phyloP scores from a whole-genome alignment of 2,888 invertebrate genomes.

The Euclidia mi region DNA sequence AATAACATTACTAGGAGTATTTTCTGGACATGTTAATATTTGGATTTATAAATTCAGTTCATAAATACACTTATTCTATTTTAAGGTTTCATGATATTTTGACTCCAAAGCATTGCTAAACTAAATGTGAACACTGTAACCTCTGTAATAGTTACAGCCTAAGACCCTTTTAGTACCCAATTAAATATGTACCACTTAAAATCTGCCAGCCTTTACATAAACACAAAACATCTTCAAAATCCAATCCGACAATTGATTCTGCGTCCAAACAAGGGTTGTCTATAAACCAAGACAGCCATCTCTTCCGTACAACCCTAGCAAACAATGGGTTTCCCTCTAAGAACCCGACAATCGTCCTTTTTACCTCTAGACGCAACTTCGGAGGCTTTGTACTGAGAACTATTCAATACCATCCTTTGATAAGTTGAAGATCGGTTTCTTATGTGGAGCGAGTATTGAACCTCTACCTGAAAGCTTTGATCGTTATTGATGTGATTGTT shows the following conservation, averaged over 20 bases:
- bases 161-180: too few relatives aligned
- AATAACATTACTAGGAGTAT: too few relatives aligned
- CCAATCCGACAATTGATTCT: constrained; percentile 8
- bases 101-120: too few relatives aligned
- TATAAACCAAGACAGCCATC: constrained; percentile 12
- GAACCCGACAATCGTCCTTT: constrained; percentile 46
- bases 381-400: constrained; percentile 38
- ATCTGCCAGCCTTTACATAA: background rate
- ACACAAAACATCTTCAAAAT: constrained; percentile 8
- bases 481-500: constrained; percentile 11
- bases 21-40: too few relatives aligned
- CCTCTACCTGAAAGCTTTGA: constrained; percentile 14
- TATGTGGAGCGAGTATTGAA: constrained; percentile 23
- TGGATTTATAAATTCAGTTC: too few relatives aligned
- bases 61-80: too few relatives aligned
- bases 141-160: too few relatives aligned
- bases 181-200: too few relatives aligned
- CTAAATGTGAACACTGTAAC: too few relatives aligned
- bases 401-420: constrained; percentile 57
- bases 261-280: constrained; percentile 4
- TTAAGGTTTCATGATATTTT: too few relatives aligned
- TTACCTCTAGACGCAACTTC: constrained; percentile 48
- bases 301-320: constrained; percentile 33
- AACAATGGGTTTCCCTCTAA: constrained; percentile 40
- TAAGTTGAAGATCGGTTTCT: constrained; percentile 54